Evolutionary conservation across 2,113 vertebrate genomes (phyloP).

Genomic region (Spermophilus dauricus): DNA sequence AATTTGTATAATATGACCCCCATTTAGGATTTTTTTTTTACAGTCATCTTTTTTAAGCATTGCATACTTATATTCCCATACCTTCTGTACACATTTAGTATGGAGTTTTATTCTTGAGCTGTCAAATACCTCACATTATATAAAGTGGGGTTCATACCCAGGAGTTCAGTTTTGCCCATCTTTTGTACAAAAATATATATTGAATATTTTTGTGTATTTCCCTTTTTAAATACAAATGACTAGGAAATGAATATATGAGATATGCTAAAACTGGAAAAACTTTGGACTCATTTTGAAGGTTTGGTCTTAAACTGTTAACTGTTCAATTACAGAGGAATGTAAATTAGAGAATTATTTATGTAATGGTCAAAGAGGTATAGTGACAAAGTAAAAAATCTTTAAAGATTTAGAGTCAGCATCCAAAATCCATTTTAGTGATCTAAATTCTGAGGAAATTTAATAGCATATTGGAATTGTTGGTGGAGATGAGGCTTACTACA

Average conservation of each 20-base stretch:
- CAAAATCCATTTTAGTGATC: neutral
- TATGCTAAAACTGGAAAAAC: neutral
- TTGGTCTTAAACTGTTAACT: neutral
- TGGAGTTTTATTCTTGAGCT: neutral
- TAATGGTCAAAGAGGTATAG: neutral
- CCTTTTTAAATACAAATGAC: neutral
- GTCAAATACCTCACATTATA: neutral
- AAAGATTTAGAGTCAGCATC: neutral
- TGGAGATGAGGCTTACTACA: neutral
- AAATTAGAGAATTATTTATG: neutral
- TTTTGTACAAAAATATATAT: neutral
- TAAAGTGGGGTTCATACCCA: neutral
- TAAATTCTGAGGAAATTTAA: neutral
- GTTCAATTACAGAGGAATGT: neutral
- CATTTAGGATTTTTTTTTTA: neutral
- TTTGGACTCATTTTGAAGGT: neutral
- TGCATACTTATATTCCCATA: neutral
- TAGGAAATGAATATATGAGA: neutral
- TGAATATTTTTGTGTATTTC: neutral
- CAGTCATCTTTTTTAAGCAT: neutral
- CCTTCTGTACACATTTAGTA: neutral
- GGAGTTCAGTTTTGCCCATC: neutral
- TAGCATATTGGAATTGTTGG: neutral
- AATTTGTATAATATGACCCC: neutral
- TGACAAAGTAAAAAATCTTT: neutral